These are phyloP conservation scores for Tringa solitaria DNA, from an alignment of 2,113 vertebrate genomes.

Conservation along the genomic window DNA sequence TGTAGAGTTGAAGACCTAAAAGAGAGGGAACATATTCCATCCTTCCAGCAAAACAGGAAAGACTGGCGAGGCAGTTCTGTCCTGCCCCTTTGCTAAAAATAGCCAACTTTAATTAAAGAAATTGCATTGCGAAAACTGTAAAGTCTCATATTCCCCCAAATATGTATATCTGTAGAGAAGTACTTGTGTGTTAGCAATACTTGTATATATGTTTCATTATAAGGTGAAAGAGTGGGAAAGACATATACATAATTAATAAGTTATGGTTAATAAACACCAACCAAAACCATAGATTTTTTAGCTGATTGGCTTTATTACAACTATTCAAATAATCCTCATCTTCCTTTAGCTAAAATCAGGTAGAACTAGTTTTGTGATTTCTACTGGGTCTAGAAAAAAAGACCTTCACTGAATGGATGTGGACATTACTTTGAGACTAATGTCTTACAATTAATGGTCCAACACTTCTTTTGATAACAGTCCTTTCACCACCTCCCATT, in stretches of 20 bases:
- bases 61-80: not conserved
- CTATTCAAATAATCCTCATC: not conserved
- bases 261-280: not conserved
- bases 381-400: not conserved
- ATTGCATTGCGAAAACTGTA: not conserved
- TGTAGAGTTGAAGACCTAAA: not conserved
- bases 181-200: not conserved
- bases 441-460: not conserved
- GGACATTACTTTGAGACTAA: not conserved
- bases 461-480: not conserved
- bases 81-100: not conserved
- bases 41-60: not conserved
- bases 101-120: not conserved
- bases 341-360: not conserved
- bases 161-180: not conserved
- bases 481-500: not conserved
- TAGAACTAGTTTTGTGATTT: not conserved
- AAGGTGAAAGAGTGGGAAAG: not conserved
- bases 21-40: not conserved
- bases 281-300: not conserved
- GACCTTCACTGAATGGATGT: accelerated
- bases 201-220: not conserved
- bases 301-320: not conserved
- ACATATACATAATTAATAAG: not conserved
- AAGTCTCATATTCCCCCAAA: not conserved